Evolutionary conservation across 1,140 invertebrate species (phyloP), one percentile per base, ranked within the genome.

Genomic region (Drosophila varians): DNA sequence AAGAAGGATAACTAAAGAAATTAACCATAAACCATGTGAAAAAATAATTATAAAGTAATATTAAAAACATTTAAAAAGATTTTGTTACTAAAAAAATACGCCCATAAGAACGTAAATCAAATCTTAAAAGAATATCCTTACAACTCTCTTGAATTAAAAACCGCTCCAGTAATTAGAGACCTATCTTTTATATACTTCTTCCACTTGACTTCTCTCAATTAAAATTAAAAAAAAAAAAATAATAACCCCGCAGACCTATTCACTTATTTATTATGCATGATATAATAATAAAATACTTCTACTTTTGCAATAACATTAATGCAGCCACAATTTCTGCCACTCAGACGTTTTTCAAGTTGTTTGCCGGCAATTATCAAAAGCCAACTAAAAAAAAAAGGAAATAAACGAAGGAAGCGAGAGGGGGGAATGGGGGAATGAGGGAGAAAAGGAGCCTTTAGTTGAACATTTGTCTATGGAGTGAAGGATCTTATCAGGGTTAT

Each of bases 401-500:
- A 8, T 3, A 36, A 26, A 28, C 8, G 9, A 28, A 0, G 8
- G 7, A 9, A n/a, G n/a, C n/a, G n/a, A n/a, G n/a, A n/a, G n/a
- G n/a, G n/a, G n/a, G n/a, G n/a, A n/a, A n/a, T n/a, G n/a, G n/a
- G 28, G n/a, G 9, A 11, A 31, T 2, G 9, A 31, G 8, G 2
- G 3, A 8, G 9, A 31, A 11, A 31, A 31, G 28, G 28, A 31
- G 28, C 28, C 28, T 31, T 38, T 38, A 12, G n/a, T 38, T 38
- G 36, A 38, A 38, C 36, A 38, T 38, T 38, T 38, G 36, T 38
- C 36, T 16, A 42, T 18, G 46, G 26, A 71, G 16, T 40, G 55
- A 62, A 72, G 57, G 69, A 72, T 71, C 60, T 66, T 66, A 66
- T 66, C 64, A 66, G 62, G 47, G 68, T 58, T 71, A 70, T 70